Percentiles rank a stretch among this genome's conserved stretches.
These are phyloP conservation scores for Philaethria dido DNA, from an alignment of 2,888 invertebrate genomes.

Conservation along the genomic window DNA sequence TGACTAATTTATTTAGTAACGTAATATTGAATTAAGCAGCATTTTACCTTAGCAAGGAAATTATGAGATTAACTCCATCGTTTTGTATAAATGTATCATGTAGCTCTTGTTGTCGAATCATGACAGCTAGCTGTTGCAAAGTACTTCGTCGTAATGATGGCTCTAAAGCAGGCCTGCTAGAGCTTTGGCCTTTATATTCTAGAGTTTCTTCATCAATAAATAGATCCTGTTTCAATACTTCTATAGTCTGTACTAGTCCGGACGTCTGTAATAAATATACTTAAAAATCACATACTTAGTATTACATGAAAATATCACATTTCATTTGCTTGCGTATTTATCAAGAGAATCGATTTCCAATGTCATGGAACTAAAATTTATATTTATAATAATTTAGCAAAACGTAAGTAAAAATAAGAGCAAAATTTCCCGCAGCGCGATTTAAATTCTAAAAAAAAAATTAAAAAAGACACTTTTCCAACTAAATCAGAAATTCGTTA, in stretches of 20 bases:
- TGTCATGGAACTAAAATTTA: too few species aligned
- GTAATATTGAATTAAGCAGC: too few species aligned
- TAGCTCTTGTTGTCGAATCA: constrained; percentile 85
- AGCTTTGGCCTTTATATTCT: constrained; percentile 51
- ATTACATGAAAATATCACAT: background rate
- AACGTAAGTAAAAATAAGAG: too few species aligned
- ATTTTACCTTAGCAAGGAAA: constrained; percentile 69
- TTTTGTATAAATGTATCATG: constrained; percentile 85
- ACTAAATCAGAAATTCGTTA: background rate
- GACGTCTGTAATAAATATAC: constrained; percentile 54
- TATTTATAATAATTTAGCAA: too few species aligned
- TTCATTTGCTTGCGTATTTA: too few species aligned
- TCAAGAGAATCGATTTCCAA: background rate
- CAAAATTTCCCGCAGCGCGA: background rate
- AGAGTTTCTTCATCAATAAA: constrained; percentile 59
- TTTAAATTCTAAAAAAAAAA: background rate
- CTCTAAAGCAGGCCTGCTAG: constrained; percentile 73
- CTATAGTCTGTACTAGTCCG: constrained; percentile 70
- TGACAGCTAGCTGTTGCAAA: constrained; percentile 86
- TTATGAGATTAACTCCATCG: constrained; percentile 80
- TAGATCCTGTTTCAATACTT: constrained; percentile 75
- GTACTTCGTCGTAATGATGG: constrained; percentile 87
- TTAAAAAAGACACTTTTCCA: background rate
- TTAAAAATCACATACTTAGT: background rate
- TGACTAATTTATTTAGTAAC: too few species aligned